phyloP scores from a whole-genome alignment of 2,888 invertebrate genomes.

The Diogma glabrata region DNA sequence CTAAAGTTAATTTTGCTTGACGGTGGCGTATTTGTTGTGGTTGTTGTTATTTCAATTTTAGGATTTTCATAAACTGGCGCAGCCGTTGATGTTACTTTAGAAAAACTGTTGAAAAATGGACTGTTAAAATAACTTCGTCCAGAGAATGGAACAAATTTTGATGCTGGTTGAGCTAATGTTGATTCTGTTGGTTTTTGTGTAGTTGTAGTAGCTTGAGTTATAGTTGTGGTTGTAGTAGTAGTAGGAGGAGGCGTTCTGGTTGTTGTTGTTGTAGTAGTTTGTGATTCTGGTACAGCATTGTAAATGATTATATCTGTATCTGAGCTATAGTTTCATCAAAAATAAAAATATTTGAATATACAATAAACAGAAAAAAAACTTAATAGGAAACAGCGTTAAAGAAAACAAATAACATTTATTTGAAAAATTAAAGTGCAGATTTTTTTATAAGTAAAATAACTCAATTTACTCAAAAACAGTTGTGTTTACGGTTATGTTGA shows the following conservation, averaged over 20 bases:
- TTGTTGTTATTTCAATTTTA: constrained; percentile 14
- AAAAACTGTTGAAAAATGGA: constrained; percentile 11
- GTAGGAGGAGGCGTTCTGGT: constrained; percentile 4
- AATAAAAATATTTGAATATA: not conserved
- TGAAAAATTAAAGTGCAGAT: not conserved
- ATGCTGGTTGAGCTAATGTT: constrained; percentile 19
- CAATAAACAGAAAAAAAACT: not conserved
- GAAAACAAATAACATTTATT: not conserved
- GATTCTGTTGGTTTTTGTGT: constrained; percentile 24
- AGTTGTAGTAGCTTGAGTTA: constrained; percentile 25
- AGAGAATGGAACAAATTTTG: constrained; percentile 15
- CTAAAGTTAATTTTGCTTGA: too few species aligned
- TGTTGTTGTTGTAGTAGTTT: constrained; percentile 14
- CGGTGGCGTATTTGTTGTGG: constrained; percentile 10
- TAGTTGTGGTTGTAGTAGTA: constrained; percentile 7
- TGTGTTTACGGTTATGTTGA: too few species aligned
- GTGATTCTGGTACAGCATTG: constrained; percentile 7
- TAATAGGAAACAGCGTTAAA: not conserved
- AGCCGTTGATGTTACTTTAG: constrained; percentile 6
- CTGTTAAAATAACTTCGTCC: constrained; percentile 13
- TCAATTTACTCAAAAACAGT: too few species aligned
- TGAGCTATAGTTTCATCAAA: constrained; percentile 23
- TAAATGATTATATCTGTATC: constrained; percentile 8
- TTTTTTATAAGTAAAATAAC: too few species aligned
- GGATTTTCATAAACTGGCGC: too few species aligned